Base-by-base conservation (phyloP, 2,113 vertebrate species). In the Lophochroa leadbeateri region DNA sequence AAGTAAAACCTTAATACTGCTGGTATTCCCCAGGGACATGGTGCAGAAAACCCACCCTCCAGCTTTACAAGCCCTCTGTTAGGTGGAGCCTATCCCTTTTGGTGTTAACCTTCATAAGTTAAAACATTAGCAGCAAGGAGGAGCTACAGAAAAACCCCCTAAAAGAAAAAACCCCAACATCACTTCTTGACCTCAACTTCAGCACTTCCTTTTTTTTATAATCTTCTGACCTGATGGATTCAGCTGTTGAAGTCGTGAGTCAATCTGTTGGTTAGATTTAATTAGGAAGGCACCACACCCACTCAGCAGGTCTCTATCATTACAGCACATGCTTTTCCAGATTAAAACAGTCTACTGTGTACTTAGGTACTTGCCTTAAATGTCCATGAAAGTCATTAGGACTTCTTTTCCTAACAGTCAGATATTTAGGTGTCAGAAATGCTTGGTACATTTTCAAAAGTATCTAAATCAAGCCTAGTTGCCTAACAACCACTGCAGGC, bases 71-170 rank as follows among this genome's bases (percentile, higher is more conserved):
- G 25, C 7, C 55, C 13, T 55, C 29, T 1, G 0, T 35, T 60
- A 50, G 16, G 21, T 7, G 5, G 1, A 69, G 4, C 11, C 37
- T 24, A 28, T 29, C 21, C 41, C 29, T 68, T 46, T 21, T 35
- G 4, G 12, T 3, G 7, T 53, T 35, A 67, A 67, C 13, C 28
- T 77, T 78, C 12, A 7, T 28, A 82, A 88, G 11, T 16, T 28
- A 65, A 72, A 20, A 6, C 3, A 11, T 5, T 0, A 27, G 0
- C 20, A 44, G 11, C 7, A 69, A 64, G 0, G 0, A 25, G 13
- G 0, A 27, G 6, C 20, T 21, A 27, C 1, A n/a, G 2, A 82
- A 1, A 7, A 61, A 0, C 0, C 11, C 28, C 23, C 7, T 1
- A 28, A 23, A 4, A 43, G 1, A 8, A 17, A 17, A 70, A 53